Evolutionary conservation across 2,113 vertebrate species (phyloP), one percentile per base, ranked within the genome.

Genomic region (Eurypyga helias): DNA sequence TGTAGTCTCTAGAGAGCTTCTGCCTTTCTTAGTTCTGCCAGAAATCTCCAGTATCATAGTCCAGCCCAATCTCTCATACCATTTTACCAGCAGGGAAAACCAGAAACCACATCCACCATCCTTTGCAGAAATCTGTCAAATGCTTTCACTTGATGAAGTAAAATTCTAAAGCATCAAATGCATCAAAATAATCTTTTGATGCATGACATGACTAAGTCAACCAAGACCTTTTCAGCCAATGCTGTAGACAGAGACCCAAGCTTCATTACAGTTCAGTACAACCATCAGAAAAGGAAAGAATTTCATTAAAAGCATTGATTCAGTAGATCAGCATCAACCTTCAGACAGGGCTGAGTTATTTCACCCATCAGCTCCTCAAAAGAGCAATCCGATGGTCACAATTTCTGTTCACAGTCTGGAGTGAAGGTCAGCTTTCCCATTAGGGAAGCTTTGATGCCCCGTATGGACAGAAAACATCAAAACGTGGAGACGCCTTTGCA

Each of bases 181-280:
- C n/a, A n/a, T 55, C 31, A 84, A 46, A 84, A 46, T 48, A 62
- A 57, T 52, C 65, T 57, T 83, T 89, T 24, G 61, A 79, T 10
- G 19, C 21, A 36, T 49, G 77, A 61, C 54, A 21, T 20, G 31
- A 61, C 43, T 51, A 72, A 93, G 57, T 67, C 70, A 82, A 55
- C 21, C 12, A 13, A 84, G 81, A 89, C 29, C 52, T 91, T 67
- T 95, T 64, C 69, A 94, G 48, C 7, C 61, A 60, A 5, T 0
- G 1, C 6, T 23, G 72, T 2, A 64, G 62, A 65, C 0, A 0
- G 15, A 19, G 19, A n/a, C 28, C 6, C 1, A 57, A 91, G 31
- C 26, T 83, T 62, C 79, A 57, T 70, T 57, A 58, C 17, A n/a
- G 57, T 10, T 75, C 34, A 38, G 38, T 21, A 66, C 23, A 26